Evolutionary conservation across 2,888 invertebrate species (phyloP), one percentile per base, ranked within the genome.

Genomic region (Acheta domesticus): DNA sequence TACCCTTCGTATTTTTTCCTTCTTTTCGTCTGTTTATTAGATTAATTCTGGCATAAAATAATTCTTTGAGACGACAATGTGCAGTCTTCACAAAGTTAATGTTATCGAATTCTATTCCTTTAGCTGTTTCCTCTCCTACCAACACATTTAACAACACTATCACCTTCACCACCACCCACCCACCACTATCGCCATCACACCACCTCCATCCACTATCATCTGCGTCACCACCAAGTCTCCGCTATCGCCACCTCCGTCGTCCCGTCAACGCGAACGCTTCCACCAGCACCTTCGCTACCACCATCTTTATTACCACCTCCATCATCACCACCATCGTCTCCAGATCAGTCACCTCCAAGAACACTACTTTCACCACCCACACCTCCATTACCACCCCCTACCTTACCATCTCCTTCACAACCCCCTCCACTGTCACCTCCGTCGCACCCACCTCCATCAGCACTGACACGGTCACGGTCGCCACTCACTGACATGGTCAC

Each of bases 341-440:
- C 87, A 75, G 82, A 83, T 73, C 83, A 84, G 49, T 82, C 84
- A 81, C 78, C 86, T 83, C 83, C 85, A 82, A 77, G 87, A 82
- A 83, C 85, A 83, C 78, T 87, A 21, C 85, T 86, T 76, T 84
- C 87, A 16, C 85, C 85, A 23, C 87, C 19, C 85, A 88, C 14
- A 85, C 87, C 4, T 86, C 87, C 80, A 86, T 86, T 62, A 87
- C 88, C n/a, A 89, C 89, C 0, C 89, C 89, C 14, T 89, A 89
- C 75, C 89, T 89, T 78, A 88, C 78, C 87, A 21, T 86, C 86
- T 75, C 84, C 87, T 19, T 85, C 85, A 23, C 87, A 16, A 85
- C 88, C 14, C 85, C 87, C 4, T 86, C 87, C 80, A 87, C 88
- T n/a, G 87, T 89, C 5, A 87, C 88, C 36, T 85, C 88, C 5